A percentile compares a stretch with the other conserved stretches of the same genome.
Conservation (phyloP, 2,113 vertebrate genomes). For the Rhizomys pruinosus region DNA sequence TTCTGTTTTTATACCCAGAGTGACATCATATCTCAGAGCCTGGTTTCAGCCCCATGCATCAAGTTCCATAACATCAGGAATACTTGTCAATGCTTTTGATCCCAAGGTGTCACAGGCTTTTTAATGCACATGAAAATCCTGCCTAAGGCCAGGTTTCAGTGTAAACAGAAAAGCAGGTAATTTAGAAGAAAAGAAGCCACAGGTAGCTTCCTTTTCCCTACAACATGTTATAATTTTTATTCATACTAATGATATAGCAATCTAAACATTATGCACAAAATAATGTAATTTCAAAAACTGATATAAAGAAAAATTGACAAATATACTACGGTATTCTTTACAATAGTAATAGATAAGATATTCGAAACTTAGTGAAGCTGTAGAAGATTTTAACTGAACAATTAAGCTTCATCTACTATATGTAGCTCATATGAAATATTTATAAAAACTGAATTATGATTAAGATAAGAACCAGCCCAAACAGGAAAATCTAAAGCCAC, state of each 20-base stretch:
- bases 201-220: too few relatives aligned
- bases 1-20: too few relatives aligned
- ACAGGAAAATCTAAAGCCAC: neutral
- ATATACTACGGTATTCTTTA: neutral
- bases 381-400: conserved; percentile 9
- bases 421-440: neutral
- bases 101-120: too few relatives aligned
- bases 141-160: too few relatives aligned
- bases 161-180: too few relatives aligned
- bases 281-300: conserved; percentile 50
- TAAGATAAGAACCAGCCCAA: neutral
- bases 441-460: conserved; percentile 28
- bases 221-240: neutral
- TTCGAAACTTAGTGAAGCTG: conserved; percentile 23
- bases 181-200: too few relatives aligned
- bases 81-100: too few relatives aligned
- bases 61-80: too few relatives aligned
- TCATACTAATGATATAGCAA: neutral
- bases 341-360: neutral
- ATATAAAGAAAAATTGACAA: conserved; percentile 13
- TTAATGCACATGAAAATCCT: too few relatives aligned
- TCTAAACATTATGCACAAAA: conserved; percentile 1
- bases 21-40: too few relatives aligned
- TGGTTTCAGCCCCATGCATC: too few relatives aligned
- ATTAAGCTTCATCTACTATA: neutral